Percentiles rank a stretch among this genome's conserved stretches.
Evolutionary conservation across 2,113 vertebrate species (phyloP).

Genomic region (Ophiodon elongatus): DNA sequence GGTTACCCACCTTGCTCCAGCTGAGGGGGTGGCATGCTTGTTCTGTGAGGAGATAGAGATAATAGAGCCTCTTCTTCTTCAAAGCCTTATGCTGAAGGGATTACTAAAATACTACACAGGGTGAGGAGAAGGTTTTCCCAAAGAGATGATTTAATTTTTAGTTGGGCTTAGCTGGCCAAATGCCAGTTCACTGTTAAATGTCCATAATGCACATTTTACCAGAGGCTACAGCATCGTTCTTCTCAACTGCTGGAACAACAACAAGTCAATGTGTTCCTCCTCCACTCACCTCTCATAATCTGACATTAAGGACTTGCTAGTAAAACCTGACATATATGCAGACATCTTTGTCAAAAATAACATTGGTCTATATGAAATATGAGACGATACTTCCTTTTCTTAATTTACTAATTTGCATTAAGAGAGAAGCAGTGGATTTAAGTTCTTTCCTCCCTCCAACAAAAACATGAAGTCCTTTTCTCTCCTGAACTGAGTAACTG

Average conservation of each 20-base stretch:
- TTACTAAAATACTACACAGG: not conserved
- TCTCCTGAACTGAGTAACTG: not conserved
- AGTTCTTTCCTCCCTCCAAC: not conserved
- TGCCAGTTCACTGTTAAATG: no score
- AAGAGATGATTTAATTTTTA: not conserved
- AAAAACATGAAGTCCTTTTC: not conserved
- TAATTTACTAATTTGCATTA: not conserved
- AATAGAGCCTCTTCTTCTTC: not conserved
- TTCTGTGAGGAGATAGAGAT: not conserved
- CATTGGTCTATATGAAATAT: not conserved
- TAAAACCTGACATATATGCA: not conserved
- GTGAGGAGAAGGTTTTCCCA: not conserved
- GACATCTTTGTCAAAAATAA: not conserved
- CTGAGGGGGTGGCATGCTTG: not conserved
- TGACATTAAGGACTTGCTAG: not conserved
- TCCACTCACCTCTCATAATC: not conserved
- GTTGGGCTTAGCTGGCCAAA: no score
- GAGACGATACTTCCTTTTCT: no score
- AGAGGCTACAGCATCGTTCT: not conserved
- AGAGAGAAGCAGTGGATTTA: not conserved
- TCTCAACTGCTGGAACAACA: not conserved
- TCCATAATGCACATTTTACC: not conserved
- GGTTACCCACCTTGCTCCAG: conserved; percentile 10
- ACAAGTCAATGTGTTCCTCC: not conserved
- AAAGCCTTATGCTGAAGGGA: not conserved